A percentile compares a stretch with the other conserved stretches of the same genome.
Conservation (phyloP, 2,888 invertebrate genomes). For the Agrypnus murinus region DNA sequence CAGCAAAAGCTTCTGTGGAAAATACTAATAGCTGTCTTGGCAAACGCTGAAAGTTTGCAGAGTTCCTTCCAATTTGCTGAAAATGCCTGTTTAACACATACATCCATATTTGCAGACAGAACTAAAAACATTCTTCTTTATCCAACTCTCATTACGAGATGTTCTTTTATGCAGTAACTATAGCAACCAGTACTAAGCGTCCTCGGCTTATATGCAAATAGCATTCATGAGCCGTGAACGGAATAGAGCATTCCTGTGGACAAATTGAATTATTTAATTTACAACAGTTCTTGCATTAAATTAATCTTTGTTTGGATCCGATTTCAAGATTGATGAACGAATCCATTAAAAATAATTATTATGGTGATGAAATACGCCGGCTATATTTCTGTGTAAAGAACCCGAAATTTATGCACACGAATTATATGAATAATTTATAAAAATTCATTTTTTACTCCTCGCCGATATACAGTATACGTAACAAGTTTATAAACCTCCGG, state of each 20-base stretch:
- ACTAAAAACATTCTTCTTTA: constrained; percentile 30
- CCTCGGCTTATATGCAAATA: constrained; percentile 43
- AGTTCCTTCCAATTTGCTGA: constrained; percentile 31
- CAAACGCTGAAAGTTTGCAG: neutral
- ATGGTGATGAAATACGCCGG: too few relatives aligned
- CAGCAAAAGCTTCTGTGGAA: neutral
- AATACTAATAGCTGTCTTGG: neutral
- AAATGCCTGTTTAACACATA: constrained; percentile 29
- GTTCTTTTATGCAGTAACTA: constrained; percentile 45
- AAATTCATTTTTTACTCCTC: constrained; percentile 1
- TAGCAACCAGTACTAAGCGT: constrained; percentile 35
- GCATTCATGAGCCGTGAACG: constrained; percentile 39
- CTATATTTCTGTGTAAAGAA: too few relatives aligned
- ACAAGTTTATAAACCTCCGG: constrained; percentile 8
- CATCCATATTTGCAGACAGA: constrained; percentile 34
- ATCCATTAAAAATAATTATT: too few relatives aligned
- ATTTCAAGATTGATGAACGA: too few relatives aligned
- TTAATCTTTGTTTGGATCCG: constrained; percentile 5
- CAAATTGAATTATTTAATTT: constrained; percentile 36
- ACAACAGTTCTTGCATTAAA: constrained; percentile 23
- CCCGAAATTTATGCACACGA: neutral
- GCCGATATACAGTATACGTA: neutral
- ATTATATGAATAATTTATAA: neutral
- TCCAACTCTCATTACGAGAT: constrained; percentile 34
- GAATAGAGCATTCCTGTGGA: constrained; percentile 29